A percentile compares a stretch with the other conserved stretches of the same genome.
These are phyloP conservation scores for Temnothorax unifasciatus DNA, from an alignment of 2,888 invertebrate genomes.

Conservation along the genomic window DNA sequence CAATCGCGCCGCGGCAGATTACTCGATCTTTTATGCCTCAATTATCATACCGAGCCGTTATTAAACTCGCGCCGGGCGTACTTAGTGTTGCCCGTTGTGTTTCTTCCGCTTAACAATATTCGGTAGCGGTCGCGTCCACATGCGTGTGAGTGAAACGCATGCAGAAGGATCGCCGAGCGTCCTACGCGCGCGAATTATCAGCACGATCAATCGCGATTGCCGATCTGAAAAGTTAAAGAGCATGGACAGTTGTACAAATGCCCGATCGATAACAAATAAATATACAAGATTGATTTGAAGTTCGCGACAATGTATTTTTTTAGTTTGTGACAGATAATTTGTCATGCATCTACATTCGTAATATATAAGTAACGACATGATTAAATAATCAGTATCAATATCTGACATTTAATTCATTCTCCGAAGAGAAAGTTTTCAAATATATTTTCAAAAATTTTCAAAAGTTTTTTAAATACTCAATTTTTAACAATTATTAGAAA, in stretches of 20 bases:
- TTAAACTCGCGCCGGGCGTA: constrained; percentile 72
- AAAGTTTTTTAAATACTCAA: not conserved
- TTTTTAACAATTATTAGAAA: not conserved
- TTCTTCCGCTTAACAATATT: constrained; percentile 62
- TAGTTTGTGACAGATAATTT: not conserved
- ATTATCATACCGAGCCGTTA: constrained; percentile 81
- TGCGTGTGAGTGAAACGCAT: not conserved
- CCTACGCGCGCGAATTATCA: constrained; percentile 23
- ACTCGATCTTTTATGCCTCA: constrained; percentile 81
- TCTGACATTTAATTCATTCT: not conserved
- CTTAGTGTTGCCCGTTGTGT: constrained; percentile 60
- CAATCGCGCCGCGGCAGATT: constrained; percentile 75
- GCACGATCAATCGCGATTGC: constrained; percentile 23
- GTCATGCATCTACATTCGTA: not conserved
- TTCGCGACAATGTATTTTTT: not conserved
- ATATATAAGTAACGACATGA: constrained; percentile 11
- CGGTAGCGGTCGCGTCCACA: constrained; percentile 36
- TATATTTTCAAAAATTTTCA: not conserved
- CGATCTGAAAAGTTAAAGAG: not conserved
- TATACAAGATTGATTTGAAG: not conserved
- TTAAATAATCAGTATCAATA: not conserved
- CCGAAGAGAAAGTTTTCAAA: not conserved
- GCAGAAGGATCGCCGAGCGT: constrained; percentile 2
- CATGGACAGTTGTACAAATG: constrained; percentile 1
- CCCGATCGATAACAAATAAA: not conserved